Conservation (phyloP, 2,888 invertebrate genomes). For the Drepanosiphum platanoidis region DNA sequence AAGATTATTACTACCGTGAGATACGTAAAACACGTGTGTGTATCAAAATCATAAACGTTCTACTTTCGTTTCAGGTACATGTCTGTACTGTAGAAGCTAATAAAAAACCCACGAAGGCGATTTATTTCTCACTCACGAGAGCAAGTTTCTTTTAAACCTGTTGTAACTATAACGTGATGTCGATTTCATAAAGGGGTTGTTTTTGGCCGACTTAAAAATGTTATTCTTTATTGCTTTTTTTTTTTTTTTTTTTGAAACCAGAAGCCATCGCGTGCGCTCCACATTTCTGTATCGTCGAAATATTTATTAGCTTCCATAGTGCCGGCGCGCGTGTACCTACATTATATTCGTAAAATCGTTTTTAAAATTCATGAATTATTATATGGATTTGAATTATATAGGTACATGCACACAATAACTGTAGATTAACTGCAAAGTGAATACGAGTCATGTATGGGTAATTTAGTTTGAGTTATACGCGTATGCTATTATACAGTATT, state of each 20-base stretch:
- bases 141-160: not conserved
- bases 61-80: too few species aligned
- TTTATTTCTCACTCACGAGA: not conserved
- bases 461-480: not conserved
- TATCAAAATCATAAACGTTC: too few species aligned
- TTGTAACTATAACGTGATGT: not conserved
- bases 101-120: too few species aligned
- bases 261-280: not conserved
- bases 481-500: too few species aligned
- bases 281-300: not conserved
- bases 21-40: too few species aligned
- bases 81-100: too few species aligned
- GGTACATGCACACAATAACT: too few species aligned
- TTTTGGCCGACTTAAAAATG: constrained; percentile 1
- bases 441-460: not conserved
- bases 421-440: not conserved
- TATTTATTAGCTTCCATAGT: constrained; percentile 11
- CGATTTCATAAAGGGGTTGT: not conserved
- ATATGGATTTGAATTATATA: not conserved
- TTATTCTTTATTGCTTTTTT: not conserved
- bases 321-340: not conserved
- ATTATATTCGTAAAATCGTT: constrained; percentile 28
- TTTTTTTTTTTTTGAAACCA: not conserved
- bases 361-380: constrained; percentile 14
- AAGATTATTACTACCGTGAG: too few species aligned